Evolutionary conservation across 2,113 vertebrate species (phyloP).

Genomic region (western clawed frog (Xenopus tropicalis)): DNA sequence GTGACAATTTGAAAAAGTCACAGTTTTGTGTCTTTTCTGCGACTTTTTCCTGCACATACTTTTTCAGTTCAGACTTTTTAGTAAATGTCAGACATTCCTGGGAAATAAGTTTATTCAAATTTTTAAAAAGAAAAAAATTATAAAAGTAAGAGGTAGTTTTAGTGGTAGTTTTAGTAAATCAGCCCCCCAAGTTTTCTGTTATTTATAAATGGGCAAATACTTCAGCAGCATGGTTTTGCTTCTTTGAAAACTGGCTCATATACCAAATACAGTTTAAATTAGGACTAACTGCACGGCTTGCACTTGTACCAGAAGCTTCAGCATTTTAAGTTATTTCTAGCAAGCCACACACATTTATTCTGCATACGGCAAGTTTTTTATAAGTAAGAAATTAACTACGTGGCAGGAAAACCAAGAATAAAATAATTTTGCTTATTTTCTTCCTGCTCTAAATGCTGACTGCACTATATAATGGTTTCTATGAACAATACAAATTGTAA

Average conservation of each 20-base stretch:
- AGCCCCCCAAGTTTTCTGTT: too few relatives aligned
- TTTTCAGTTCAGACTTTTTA: too few relatives aligned
- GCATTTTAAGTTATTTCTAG: background rate
- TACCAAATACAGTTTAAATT: conserved; percentile 20
- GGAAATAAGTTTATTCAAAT: too few relatives aligned
- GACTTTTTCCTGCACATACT: too few relatives aligned
- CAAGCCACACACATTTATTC: conserved; percentile 5
- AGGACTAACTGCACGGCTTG: conserved; percentile 3
- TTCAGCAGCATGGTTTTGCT: too few relatives aligned
- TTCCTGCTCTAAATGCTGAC: conserved; percentile 32
- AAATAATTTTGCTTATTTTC: conserved; percentile 32
- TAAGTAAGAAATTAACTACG: conserved; percentile 20
- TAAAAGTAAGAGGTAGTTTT: too few relatives aligned
- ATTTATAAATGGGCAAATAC: too few relatives aligned
- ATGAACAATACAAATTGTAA: conserved; percentile 19
- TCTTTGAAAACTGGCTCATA: conserved; percentile 1
- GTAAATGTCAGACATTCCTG: too few relatives aligned
- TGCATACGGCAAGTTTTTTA: conserved; percentile 4
- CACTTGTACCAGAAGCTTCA: conserved; percentile 10
- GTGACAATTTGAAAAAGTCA: too few relatives aligned
- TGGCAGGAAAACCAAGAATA: conserved; percentile 20
- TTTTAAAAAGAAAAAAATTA: too few relatives aligned
- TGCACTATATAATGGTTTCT: conserved; percentile 5
- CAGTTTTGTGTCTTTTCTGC: too few relatives aligned
- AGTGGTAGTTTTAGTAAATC: too few relatives aligned